phyloP scores from a whole-genome alignment of 2,797 vertebrate species.

The Lagocephalus sceleratus region DNA sequence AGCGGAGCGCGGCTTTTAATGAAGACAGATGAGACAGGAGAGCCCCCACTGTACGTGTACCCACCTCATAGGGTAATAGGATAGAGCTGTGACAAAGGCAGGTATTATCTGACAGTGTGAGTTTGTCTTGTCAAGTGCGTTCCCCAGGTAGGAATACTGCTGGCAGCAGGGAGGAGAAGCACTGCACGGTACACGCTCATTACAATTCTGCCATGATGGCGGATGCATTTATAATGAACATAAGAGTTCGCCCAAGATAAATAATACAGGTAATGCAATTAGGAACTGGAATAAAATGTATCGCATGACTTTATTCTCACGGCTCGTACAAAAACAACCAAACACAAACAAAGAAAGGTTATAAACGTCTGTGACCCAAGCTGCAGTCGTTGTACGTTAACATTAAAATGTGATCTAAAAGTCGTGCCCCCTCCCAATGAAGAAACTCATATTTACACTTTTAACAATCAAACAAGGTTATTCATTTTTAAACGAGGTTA shows the following conservation, averaged over 20 bases:
- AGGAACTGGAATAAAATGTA: slow-evolving; percentile 40
- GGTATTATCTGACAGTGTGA: slow-evolving; percentile 67
- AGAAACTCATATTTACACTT: slow-evolving; percentile 23
- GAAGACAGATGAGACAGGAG: slow-evolving; percentile 75
- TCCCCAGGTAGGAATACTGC: slow-evolving; percentile 51
- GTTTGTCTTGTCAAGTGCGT: slow-evolving; percentile 64
- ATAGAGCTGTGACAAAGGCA: slow-evolving; percentile 69
- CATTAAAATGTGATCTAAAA: slow-evolving; percentile 23
- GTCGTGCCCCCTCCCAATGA: background rate
- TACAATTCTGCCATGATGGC: slow-evolving; percentile 53
- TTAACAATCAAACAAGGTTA: slow-evolving; percentile 7
- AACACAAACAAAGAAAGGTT: slow-evolving; percentile 12
- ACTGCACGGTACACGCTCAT: slow-evolving; percentile 50
- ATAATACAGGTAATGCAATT: slow-evolving; percentile 49
- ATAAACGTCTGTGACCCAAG: slow-evolving; percentile 23
- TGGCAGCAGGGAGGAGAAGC: slow-evolving; percentile 55
- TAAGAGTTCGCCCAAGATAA: slow-evolving; percentile 35
- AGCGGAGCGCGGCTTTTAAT: slow-evolving; percentile 70
- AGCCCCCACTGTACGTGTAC: slow-evolving; percentile 61
- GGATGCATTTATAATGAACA: slow-evolving; percentile 50
- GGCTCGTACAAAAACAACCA: slow-evolving; percentile 52
- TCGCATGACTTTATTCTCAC: slow-evolving; percentile 42
- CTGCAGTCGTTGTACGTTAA: slow-evolving; percentile 20
- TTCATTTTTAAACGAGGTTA: slow-evolving; percentile 3
- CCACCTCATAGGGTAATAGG: slow-evolving; percentile 60